These are phyloP conservation scores for Octopus bimaculoides DNA, from an alignment of 1,140 invertebrate genomes.

Conservation along the genomic window DNA sequence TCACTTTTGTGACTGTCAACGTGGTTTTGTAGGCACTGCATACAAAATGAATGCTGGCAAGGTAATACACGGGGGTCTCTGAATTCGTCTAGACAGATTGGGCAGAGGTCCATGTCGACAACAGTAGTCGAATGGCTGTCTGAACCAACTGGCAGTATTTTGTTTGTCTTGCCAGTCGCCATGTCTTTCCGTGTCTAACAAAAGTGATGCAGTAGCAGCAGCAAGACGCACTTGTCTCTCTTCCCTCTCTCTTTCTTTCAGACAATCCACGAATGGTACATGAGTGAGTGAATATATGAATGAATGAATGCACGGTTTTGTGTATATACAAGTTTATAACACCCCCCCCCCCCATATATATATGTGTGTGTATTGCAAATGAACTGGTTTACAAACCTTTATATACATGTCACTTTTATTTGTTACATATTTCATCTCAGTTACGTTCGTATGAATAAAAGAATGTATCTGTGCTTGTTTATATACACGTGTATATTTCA, in stretches of 20 bases:
- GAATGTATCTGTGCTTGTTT: too few relatives aligned
- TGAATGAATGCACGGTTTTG: neutral
- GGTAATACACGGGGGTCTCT: neutral
- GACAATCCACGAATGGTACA: neutral
- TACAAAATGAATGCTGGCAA: constrained; percentile 3
- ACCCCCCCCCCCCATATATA: neutral
- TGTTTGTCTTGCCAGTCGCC: neutral
- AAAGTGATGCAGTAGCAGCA: too few relatives aligned
- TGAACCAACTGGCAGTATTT: neutral
- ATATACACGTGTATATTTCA: too few relatives aligned
- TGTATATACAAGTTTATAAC: neutral
- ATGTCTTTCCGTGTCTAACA: neutral
- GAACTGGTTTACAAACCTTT: too few relatives aligned
- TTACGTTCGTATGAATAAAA: too few relatives aligned
- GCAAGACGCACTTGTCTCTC: too few relatives aligned
- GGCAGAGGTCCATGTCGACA: neutral
- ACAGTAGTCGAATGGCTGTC: neutral
- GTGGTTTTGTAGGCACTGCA: neutral
- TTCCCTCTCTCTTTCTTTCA: neutral
- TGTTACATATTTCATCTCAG: too few relatives aligned
- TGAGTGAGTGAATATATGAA: neutral
- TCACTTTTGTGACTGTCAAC: neutral
- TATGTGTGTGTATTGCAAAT: neutral
- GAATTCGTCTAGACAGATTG: constrained; percentile 1
- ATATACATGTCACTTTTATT: too few relatives aligned